Percentiles rank a stretch among this genome's conserved stretches.
Conservation (phyloP, 2,888 invertebrate species). For the Dastarcus helophoroides region DNA sequence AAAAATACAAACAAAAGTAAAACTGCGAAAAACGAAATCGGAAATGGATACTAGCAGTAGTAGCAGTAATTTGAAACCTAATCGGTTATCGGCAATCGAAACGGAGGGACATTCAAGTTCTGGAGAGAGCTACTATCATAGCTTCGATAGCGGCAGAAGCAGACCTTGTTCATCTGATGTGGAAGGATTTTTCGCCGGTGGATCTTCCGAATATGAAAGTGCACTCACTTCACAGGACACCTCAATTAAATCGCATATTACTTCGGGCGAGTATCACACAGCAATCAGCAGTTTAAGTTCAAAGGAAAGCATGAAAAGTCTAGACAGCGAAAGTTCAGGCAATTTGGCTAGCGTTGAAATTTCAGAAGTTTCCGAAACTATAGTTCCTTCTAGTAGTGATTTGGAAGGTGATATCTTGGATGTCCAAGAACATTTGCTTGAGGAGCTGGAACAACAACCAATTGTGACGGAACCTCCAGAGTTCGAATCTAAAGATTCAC, state of each 20-base stretch:
- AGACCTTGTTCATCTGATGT: constrained; percentile 80
- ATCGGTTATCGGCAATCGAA: constrained; percentile 66
- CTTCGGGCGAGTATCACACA: constrained; percentile 77
- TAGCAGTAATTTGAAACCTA: constrained; percentile 36
- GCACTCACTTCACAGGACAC: constrained; percentile 69
- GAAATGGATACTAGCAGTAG: constrained; percentile 34
- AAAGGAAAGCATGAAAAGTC: constrained; percentile 78
- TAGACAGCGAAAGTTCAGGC: constrained; percentile 82
- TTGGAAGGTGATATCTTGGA: constrained; percentile 60
- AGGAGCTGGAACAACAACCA: constrained; percentile 28
- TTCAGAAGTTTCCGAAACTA: constrained; percentile 85
- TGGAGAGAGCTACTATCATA: constrained; percentile 80
- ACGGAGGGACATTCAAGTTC: constrained; percentile 76
- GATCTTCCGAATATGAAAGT: constrained; percentile 79
- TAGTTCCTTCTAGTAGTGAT: constrained; percentile 83
- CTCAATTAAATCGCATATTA: constrained; percentile 58
- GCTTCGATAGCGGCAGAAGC: constrained; percentile 61
- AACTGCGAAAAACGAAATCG: constrained; percentile 31
- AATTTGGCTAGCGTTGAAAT: constrained; percentile 82
- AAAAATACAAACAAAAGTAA: constrained; percentile 26
- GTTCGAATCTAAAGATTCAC: constrained; percentile 41
- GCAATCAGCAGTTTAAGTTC: constrained; percentile 82
- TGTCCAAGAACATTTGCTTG: constrained; percentile 41
- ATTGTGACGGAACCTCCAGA: constrained; percentile 41
- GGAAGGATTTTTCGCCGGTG: constrained; percentile 66